A percentile compares a stretch with the other conserved stretches of the same genome.
phyloP scores from a whole-genome alignment of 2,113 vertebrate genomes.

The Mola mola region DNA sequence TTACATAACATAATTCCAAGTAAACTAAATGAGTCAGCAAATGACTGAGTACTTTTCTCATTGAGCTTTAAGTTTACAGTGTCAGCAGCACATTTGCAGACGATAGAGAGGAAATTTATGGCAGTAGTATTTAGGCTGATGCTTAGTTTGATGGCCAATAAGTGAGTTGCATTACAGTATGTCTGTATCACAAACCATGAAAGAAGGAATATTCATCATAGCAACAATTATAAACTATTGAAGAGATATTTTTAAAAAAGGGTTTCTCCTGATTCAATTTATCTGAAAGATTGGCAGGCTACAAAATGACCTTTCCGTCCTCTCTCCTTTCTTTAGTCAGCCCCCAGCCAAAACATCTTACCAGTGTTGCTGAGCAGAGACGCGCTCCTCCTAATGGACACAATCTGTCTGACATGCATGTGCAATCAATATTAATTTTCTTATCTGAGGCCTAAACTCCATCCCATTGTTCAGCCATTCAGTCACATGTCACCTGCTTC shows the following conservation, averaged over 20 bases:
- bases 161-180: neutral
- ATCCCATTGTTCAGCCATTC: slow-evolving; percentile 67
- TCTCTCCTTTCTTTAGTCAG: slow-evolving; percentile 1
- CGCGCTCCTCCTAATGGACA: slow-evolving; percentile 58
- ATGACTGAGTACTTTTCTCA: slow-evolving; percentile 26
- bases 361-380: slow-evolving; percentile 33
- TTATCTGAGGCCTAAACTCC: slow-evolving; percentile 63
- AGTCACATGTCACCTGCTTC: slow-evolving; percentile 68
- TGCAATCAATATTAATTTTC: slow-evolving; percentile 79
- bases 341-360: slow-evolving; percentile 7
- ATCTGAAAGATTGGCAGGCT: slow-evolving; percentile 1
- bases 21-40: slow-evolving; percentile 28
- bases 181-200: neutral
- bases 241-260: neutral
- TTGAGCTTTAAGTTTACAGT: slow-evolving; percentile 14
- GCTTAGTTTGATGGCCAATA: neutral
- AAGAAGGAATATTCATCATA: slow-evolving; percentile 1
- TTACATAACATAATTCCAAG: slow-evolving; percentile 13
- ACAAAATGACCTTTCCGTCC: slow-evolving; percentile 2
- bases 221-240: neutral
- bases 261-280: neutral
- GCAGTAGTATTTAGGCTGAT: neutral
- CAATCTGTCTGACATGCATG: slow-evolving; percentile 65
- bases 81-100: slow-evolving; percentile 6
- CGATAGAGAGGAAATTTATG: neutral